These are phyloP conservation scores for Micrasema minimum DNA, from an alignment of 1,140 invertebrate genomes.

Conservation along the genomic window DNA sequence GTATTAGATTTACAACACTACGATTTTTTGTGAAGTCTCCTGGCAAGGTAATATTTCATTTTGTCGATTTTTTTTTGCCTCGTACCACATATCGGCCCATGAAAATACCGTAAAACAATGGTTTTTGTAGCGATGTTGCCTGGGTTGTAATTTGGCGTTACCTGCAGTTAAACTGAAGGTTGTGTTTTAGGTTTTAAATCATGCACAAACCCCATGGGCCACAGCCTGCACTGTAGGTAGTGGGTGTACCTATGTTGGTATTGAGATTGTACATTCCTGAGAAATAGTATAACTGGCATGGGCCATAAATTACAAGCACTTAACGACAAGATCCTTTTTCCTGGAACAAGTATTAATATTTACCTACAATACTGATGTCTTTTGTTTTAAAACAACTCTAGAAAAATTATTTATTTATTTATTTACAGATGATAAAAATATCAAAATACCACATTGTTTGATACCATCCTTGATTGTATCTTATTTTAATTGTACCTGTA, in stretches of 20 bases:
- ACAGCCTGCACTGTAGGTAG: no score
- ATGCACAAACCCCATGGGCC: not conserved
- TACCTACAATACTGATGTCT: not conserved
- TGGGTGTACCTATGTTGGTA: not conserved
- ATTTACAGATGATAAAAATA: no score
- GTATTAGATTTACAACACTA: constrained; percentile 2
- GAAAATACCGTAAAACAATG: constrained; percentile 16
- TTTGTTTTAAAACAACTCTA: no score
- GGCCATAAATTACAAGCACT: constrained; percentile 24
- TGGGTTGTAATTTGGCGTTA: constrained; percentile 12
- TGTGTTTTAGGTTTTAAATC: constrained; percentile 11
- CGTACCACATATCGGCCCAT: not conserved
- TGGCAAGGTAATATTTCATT: not conserved
- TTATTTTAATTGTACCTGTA: no score
- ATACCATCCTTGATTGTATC: no score
- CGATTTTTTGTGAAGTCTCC: constrained; percentile 1
- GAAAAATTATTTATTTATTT: no score
- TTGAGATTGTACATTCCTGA: not conserved
- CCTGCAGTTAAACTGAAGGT: constrained; percentile 12
- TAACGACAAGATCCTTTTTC: constrained; percentile 5
- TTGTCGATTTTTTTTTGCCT: not conserved
- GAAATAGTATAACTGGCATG: constrained; percentile 7
- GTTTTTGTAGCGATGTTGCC: not conserved
- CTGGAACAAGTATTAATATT: constrained; percentile 14
- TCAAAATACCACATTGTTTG: no score